phyloP scores from a whole-genome alignment of 2,888 invertebrate species.

The Drosophila subquinaria region DNA sequence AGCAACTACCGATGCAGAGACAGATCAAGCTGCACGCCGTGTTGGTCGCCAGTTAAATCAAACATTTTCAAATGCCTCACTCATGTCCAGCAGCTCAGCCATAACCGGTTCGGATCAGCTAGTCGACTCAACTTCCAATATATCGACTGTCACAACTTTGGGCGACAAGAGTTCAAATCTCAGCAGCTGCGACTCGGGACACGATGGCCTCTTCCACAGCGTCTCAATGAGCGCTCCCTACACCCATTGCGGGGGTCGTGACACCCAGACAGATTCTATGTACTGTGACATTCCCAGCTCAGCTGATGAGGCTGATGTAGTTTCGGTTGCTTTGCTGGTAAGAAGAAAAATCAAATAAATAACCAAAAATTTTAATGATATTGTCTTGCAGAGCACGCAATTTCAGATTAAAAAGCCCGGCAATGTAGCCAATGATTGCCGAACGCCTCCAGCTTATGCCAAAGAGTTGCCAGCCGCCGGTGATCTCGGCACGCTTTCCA shows the following conservation, averaged over 20 bases:
- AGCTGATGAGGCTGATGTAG: conserved; percentile 63
- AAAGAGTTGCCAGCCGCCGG: conserved; percentile 65
- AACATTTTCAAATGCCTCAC: conserved; percentile 75
- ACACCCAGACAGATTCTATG: conserved; percentile 67
- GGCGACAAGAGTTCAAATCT: conserved; percentile 76
- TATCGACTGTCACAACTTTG: conserved; percentile 62
- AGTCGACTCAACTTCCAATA: conserved; percentile 53
- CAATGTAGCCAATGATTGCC: conserved; percentile 46
- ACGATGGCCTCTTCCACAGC: conserved; percentile 81
- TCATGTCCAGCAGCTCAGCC: conserved; percentile 65
- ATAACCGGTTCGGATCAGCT: conserved; percentile 63
- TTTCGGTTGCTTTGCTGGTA: conserved; percentile 57
- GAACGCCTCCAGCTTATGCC: conserved; percentile 49
- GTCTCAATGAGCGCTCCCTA: conserved; percentile 71
- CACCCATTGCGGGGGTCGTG: conserved; percentile 34
- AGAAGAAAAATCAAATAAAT: not conserved
- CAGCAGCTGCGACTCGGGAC: conserved; percentile 83
- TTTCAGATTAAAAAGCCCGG: conserved; percentile 54
- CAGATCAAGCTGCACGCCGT: conserved; percentile 25
- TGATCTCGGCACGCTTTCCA: conserved; percentile 44
- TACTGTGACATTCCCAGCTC: conserved; percentile 75
- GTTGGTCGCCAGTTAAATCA: conserved; percentile 68
- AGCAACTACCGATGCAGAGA: conserved; percentile 46
- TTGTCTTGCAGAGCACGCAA: conserved; percentile 50
- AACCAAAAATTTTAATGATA: not conserved